phyloP scores from a whole-genome alignment of 2,888 invertebrate species.

The Azorinus chamasolen region DNA sequence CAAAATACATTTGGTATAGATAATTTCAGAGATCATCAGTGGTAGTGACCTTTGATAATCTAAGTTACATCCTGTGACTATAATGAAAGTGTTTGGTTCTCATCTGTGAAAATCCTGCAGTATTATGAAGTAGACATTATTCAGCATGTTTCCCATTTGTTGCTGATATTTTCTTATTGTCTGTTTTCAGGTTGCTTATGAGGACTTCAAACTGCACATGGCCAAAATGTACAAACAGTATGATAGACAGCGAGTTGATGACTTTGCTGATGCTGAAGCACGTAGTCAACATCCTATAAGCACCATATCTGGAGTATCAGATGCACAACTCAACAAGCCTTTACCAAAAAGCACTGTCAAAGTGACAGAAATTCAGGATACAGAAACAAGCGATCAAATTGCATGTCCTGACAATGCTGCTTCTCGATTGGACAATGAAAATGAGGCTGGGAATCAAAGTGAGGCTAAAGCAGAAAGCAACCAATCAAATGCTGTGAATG shows the following conservation, averaged over 20 bases:
- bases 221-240: constrained; percentile 94
- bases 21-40: no score
- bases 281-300: constrained; percentile 97
- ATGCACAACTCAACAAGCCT: constrained; percentile 65
- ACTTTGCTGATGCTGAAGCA: constrained; percentile 97
- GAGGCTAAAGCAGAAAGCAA: neutral
- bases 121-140: no score
- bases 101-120: no score
- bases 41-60: no score
- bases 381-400: neutral
- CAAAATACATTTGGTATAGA: no score
- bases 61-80: no score
- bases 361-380: constrained; percentile 16
- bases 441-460: constrained; percentile 7
- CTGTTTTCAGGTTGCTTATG: constrained; percentile 94
- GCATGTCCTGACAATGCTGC: constrained; percentile 7
- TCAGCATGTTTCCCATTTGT: no score
- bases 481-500: constrained; percentile 22
- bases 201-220: constrained; percentile 98
- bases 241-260: constrained; percentile 96
- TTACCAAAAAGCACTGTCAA: constrained; percentile 78
- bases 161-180: no score
- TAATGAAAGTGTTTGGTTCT: no score
- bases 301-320: constrained; percentile 93
- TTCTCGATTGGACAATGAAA: neutral